phyloP scores from a whole-genome alignment of 1,140 invertebrate species.

The Pteromalus puparum region DNA sequence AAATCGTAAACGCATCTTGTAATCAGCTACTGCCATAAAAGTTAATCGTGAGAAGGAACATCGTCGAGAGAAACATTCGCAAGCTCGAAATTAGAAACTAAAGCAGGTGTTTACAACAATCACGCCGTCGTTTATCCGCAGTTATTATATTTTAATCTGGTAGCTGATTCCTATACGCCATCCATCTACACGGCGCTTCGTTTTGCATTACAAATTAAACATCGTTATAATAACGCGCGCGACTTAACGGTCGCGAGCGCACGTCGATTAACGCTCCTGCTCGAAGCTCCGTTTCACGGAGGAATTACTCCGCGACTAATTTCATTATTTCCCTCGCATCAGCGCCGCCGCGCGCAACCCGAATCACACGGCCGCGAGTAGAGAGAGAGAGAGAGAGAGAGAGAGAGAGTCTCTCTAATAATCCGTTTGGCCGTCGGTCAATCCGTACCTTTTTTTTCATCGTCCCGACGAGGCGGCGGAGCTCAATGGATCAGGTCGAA shows the following conservation, averaged over 20 bases:
- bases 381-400: no score
- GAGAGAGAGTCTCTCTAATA: background rate
- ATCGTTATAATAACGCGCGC: background rate
- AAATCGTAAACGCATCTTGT: background rate
- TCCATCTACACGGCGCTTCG: background rate
- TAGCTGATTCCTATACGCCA: no score
- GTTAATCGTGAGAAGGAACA: background rate
- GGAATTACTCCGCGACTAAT: background rate
- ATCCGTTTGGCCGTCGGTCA: background rate
- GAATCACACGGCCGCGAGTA: background rate
- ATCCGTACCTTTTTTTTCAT: slow-evolving; percentile 4
- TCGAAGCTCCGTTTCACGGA: background rate
- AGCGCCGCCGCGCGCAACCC: background rate
- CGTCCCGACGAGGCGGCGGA: background rate
- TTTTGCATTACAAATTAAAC: background rate
- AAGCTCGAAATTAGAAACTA: background rate
- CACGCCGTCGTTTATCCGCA: background rate
- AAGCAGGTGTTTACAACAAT: background rate
- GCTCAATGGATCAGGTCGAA: slow-evolving; percentile 15
- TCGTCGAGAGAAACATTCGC: background rate
- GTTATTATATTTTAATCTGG: no score
- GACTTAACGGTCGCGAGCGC: background rate
- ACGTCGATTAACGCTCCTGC: no score
- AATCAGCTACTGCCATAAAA: no score
- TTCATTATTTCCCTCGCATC: background rate